Evolutionary conservation across 1,140 invertebrate genomes (phyloP), one percentile per base, ranked within the genome.

Genomic region (Drosophila pandora): DNA sequence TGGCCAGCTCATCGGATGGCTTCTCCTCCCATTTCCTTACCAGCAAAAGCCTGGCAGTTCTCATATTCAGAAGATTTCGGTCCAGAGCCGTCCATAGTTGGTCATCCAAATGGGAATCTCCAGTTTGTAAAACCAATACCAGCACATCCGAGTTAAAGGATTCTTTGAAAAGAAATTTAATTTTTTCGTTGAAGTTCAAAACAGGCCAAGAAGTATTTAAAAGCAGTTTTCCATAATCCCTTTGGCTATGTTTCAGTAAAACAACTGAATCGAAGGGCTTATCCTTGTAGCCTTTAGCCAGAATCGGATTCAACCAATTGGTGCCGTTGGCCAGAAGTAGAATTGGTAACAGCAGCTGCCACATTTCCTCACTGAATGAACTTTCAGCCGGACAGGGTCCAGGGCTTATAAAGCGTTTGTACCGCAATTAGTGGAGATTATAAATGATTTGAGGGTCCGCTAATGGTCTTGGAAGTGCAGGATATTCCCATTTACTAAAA

Each of bases 71-170:
- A 1, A 87, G 58, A 62, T 68, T 83, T 8, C 9, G 30, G 23
- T 77, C 79, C 37, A 87, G 37, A 1, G 75, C 67, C 43, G 62
- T 60, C 78, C 82, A 85, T 17, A 88, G 28, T n/a, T 68, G 61
- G n/a, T 12, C 12, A 48, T 85, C 63, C 55, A 41, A 41, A 2
- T 34, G 6, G 12, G 6, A 3, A 6, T 60, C 41, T 7, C 52
- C 55, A 5, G 58, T 69, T 8, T 50, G 41, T 28, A 75, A 79
- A 2, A 82, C 22, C 1, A 88, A 21, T 0, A 60, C 79, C 22
- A 85, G 7, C 55, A 88, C 59, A 61, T 85, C 65, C 0, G 43
- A 52, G 41, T 58, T 85, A n/a, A 52, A 56, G 6, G 21, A 65
- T 10, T 32, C 7, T 5, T 28, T 49, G 1, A 87, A 22, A 28